Base-by-base conservation (phyloP, 2,888 invertebrate genomes). In the Brachycybe producta region DNA sequence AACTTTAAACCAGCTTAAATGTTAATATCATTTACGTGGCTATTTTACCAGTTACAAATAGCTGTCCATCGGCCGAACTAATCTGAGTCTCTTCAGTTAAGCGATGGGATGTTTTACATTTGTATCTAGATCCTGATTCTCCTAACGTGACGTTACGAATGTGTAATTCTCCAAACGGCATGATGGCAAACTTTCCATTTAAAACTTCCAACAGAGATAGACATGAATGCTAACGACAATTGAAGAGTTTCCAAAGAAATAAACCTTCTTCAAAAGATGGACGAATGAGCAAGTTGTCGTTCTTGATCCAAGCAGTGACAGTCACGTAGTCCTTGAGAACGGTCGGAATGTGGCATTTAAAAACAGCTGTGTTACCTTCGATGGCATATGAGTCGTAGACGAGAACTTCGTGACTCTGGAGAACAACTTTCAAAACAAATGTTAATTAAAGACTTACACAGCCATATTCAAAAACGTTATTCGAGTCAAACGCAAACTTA, bases 21-120 rank as follows among this genome's bases (percentile, higher is more conserved):
- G n/a, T n/a, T n/a, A n/a, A n/a, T n/a, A n/a, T n/a, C n/a, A n/a
- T n/a, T n/a, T n/a, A n/a, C n/a, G n/a, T n/a, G n/a, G n/a, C n/a
- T n/a, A n/a, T n/a, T n/a, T 23, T 27, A 51, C 51, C 51, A 8
- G 43, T 51, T 2, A 45, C 51, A 38, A 44, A 36, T 2, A 51
- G 45, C 2, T 39, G 51, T 1, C 51, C 51, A 2, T 38, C 39
- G 5, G 15, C 23, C 13, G 44, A 45, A 15, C 51, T 51, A 23
- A 34, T 26, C 15, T 28, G 17, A 5, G 38, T 23, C 39, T 45
- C 45, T 3, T 32, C 45, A 5, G 39, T 45, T 15, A 51, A 24
- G 7, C 24, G 26, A 21, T 51, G 38, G n/a, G 39, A 17, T 5
- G 51, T 39, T 30, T 51, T 51, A 40, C 51, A 51, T 39, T 43